phyloP scores from a whole-genome alignment of 2,113 vertebrate species.

The Acrocephalus kingi region DNA sequence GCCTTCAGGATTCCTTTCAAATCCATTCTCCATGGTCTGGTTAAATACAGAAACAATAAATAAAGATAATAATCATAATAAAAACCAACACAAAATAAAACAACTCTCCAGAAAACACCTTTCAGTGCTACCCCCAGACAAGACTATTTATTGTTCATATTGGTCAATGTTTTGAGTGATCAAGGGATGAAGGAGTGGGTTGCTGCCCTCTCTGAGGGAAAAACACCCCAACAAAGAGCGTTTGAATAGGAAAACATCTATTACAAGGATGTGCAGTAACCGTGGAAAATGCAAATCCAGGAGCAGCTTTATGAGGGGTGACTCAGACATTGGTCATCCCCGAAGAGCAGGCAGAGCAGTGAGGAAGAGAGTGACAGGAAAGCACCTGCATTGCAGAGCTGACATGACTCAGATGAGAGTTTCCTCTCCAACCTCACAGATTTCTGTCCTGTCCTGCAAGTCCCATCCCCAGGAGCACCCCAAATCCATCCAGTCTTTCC shows the following conservation, averaged over 20 bases:
- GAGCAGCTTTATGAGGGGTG: neutral
- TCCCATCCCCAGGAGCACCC: neutral
- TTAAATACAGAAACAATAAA: neutral
- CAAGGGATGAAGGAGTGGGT: neutral
- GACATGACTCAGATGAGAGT: neutral
- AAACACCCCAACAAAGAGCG: neutral
- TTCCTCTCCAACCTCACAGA: neutral
- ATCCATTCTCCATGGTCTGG: neutral
- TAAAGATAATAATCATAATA: neutral
- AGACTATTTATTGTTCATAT: neutral
- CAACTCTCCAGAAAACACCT: neutral
- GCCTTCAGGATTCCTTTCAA: neutral
- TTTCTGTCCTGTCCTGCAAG: neutral
- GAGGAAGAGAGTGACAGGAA: neutral
- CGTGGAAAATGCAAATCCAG: neutral
- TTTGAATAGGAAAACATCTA: neutral
- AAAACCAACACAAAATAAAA: neutral
- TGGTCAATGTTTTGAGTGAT: neutral
- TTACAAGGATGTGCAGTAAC: neutral
- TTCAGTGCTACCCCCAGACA: neutral
- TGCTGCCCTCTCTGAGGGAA: neutral
- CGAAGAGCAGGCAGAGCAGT: neutral
- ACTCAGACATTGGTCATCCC: conserved; percentile 27
- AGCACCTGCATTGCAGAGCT: conserved; percentile 28
- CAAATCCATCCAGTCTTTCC: neutral